A percentile compares a stretch with the other conserved stretches of the same genome.
Conservation (phyloP, 2,888 invertebrate genomes). For the Melinaea menophilus region DNA sequence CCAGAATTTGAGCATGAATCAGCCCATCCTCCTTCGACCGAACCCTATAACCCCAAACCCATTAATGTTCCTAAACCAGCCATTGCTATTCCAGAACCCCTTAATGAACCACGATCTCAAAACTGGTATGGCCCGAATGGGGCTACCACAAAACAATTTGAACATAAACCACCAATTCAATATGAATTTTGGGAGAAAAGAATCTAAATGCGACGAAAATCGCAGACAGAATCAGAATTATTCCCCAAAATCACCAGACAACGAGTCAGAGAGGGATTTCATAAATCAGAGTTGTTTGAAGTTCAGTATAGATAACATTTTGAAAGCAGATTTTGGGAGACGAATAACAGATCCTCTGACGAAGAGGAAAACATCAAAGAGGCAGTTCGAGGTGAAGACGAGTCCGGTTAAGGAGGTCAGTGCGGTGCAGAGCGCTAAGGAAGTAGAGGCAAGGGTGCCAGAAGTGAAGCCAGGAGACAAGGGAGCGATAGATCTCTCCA, state of each 20-base stretch:
- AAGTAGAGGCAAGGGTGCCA: conserved; percentile 62
- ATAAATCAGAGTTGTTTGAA: conserved; percentile 81
- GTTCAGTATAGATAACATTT: conserved; percentile 92
- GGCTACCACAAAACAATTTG: conserved; percentile 52
- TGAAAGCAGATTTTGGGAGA: conserved; percentile 90
- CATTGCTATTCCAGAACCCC: conserved; percentile 64
- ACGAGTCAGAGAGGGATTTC: conserved; percentile 61
- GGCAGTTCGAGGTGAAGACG: conserved; percentile 53
- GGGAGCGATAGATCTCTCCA: conserved; percentile 67
- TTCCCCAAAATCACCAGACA: conserved; percentile 60
- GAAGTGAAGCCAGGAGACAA: conserved; percentile 64
- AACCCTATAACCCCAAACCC: conserved; percentile 74
- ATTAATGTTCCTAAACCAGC: conserved; percentile 71
- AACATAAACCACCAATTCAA: conserved; percentile 51
- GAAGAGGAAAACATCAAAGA: conserved; percentile 74
- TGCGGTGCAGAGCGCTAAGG: conserved; percentile 39
- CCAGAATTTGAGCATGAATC: conserved; percentile 66
- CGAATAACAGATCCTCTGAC: conserved; percentile 83
- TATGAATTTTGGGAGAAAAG: conserved; percentile 53
- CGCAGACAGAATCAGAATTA: conserved; percentile 47
- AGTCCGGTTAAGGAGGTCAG: conserved; percentile 54
- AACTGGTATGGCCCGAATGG: conserved; percentile 52
- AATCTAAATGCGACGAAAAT: conserved; percentile 54
- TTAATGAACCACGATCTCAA: conserved; percentile 63
- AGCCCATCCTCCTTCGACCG: conserved; percentile 64